phyloP scores from a whole-genome alignment of 2,113 vertebrate genomes.

The Calypte anna region DNA sequence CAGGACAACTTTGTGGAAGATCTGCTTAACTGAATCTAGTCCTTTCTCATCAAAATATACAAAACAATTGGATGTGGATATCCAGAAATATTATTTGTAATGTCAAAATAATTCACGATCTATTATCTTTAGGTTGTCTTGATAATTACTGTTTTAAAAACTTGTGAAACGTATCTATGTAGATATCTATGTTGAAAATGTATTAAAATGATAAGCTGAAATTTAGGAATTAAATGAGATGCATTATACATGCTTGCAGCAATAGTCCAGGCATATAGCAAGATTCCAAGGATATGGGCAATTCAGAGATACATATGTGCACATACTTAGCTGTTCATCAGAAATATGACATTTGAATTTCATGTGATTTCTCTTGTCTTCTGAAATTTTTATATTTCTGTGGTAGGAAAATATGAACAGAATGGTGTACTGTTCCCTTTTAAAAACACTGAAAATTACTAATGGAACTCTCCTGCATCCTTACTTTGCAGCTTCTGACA shows the following conservation, averaged over 20 bases:
- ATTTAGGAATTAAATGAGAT: background rate
- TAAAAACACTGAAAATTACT: slow-evolving; percentile 3
- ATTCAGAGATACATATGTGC: background rate
- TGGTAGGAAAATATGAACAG: background rate
- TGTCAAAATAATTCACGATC: background rate
- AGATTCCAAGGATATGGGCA: background rate
- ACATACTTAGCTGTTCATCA: background rate
- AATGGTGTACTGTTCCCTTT: background rate
- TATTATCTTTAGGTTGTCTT: background rate
- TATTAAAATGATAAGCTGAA: slow-evolving; percentile 23
- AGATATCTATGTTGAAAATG: background rate
- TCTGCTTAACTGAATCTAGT: background rate
- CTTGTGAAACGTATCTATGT: background rate
- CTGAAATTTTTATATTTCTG: background rate
- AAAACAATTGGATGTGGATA: background rate
- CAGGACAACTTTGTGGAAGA: background rate
- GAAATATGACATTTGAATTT: background rate
- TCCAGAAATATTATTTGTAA: background rate
- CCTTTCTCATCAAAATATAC: background rate
- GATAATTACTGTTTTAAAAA: background rate
- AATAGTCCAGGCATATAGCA: background rate
- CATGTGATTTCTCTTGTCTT: background rate
- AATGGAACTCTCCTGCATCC: background rate
- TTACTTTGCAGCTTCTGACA: slow-evolving; percentile 14
- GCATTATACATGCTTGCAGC: background rate